These are phyloP conservation scores for Quiscalus mexicanus DNA, from an alignment of 2,113 vertebrate species.

Conservation along the genomic window DNA sequence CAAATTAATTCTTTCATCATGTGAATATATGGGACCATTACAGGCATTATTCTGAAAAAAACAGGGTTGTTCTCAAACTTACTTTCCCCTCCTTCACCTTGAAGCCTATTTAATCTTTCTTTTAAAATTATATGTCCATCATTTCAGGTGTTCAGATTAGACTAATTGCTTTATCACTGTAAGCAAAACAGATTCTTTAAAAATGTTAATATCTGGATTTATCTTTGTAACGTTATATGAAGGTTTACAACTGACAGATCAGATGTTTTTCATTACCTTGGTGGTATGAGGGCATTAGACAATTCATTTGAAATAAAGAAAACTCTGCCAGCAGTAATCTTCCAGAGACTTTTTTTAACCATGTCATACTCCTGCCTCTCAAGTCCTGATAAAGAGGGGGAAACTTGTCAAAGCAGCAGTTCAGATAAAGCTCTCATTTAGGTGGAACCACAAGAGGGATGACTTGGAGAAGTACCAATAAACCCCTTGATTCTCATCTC, in stretches of 20 bases:
- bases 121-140: neutral
- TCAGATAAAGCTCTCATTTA: neutral
- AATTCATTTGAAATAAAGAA: neutral
- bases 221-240: neutral
- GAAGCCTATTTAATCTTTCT: neutral
- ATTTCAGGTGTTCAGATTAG: neutral
- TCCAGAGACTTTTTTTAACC: neutral
- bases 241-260: neutral
- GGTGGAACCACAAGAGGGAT: neutral
- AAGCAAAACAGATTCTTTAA: neutral
- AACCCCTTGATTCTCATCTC: neutral
- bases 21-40: slow-evolving; percentile 1
- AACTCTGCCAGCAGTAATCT: neutral
- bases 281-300: neutral
- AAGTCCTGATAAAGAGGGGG: neutral
- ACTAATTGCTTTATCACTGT: neutral
- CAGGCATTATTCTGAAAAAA: neutral
- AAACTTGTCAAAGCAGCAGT: neutral
- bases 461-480: neutral
- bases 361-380: neutral
- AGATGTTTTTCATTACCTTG: neutral
- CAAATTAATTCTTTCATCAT: slow-evolving; percentile 39
- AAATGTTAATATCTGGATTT: neutral
- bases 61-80: neutral
- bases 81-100: neutral